Evolutionary conservation across 2,113 vertebrate species (phyloP), one percentile per base, ranked within the genome.

Genomic region (Cardinalis cardinalis): DNA sequence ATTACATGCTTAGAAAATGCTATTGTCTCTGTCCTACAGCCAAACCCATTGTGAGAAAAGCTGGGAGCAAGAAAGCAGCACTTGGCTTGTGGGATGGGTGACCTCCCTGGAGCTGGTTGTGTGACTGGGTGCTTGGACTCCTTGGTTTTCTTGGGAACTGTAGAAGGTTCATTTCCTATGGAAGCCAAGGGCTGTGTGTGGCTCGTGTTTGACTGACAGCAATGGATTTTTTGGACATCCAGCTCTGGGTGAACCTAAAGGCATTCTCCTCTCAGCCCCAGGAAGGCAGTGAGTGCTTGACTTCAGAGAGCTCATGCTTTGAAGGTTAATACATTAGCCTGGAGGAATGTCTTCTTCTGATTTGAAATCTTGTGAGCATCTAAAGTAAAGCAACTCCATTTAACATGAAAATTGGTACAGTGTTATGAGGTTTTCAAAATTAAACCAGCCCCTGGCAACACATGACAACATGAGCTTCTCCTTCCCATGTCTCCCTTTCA

Each of bases 311-410:
- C 41, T 44, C 8, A 3, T 60, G 52, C 52, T 93, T 49, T 72
- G 77, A 82, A 87, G 74, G 74, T 69, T 82, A 61, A 82, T 58
- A 65, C 36, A 43, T 77, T 79, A 66, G 91, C 94, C 93, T 85
- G 59, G 63, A 76, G 91, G 86, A 89, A 89, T 43, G 34, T 72
- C 24, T 0, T 79, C 70, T 74, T 84, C 81, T 89, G 81, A 76
- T 93, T 65, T 58, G 58, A 89, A 34, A 23, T 69, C 56, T 91
- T 90, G 29, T 31, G 44, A 89, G 49, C 25, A 21, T 81, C 84
- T 75, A 51, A 84, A 82, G 43, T 48, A 90, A 86, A 71, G 76
- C 31, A 88, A 21, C 44, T 88, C 53, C 86, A 72, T 88, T 91
- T 92, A 85, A 86, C 60, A 71, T 73, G 31, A 59, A 44, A 88